A percentile compares a stretch with the other conserved stretches of the same genome.
Conservation (phyloP, 2,888 invertebrate species). For the Dolomedes plantarius region DNA sequence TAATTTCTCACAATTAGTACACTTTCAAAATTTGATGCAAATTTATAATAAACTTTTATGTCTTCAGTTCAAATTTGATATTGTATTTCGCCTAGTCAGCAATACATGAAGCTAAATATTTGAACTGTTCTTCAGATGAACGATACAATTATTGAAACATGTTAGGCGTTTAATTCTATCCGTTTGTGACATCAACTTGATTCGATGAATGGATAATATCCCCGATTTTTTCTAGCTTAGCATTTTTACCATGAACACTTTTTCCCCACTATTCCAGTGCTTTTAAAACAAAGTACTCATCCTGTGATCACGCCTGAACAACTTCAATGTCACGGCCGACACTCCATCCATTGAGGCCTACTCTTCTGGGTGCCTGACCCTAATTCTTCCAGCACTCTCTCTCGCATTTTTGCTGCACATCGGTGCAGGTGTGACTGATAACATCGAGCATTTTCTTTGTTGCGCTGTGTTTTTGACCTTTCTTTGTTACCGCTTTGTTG, state of each 20-base stretch:
- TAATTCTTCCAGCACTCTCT: conserved; percentile 25
- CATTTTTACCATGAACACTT: neutral
- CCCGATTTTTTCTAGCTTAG: too few relatives aligned
- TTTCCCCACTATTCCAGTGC: conserved; percentile 7
- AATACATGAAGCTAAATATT: too few relatives aligned
- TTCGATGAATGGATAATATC: too few relatives aligned
- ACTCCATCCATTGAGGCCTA: neutral
- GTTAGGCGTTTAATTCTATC: too few relatives aligned
- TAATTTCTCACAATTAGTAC: too few relatives aligned
- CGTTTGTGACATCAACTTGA: too few relatives aligned
- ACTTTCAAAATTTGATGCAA: too few relatives aligned
- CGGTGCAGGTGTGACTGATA: conserved; percentile 55
- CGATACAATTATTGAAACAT: too few relatives aligned
- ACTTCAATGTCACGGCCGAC: conserved; percentile 10
- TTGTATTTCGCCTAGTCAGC: too few relatives aligned
- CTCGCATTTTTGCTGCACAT: conserved; percentile 55
- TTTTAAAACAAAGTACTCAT: neutral
- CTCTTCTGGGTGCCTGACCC: conserved; percentile 44
- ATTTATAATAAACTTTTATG: too few relatives aligned
- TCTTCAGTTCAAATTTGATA: too few relatives aligned
- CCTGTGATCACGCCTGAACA: neutral
- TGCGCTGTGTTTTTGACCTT: conserved; percentile 17
- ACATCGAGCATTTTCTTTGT: conserved; percentile 49
- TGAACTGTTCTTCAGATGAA: too few relatives aligned
- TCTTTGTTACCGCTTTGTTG: conserved; percentile 13